Evolutionary conservation across 2,113 vertebrate genomes (phyloP), one percentile per base, ranked within the genome.

Genomic region (Rhabdornis inornatus): DNA sequence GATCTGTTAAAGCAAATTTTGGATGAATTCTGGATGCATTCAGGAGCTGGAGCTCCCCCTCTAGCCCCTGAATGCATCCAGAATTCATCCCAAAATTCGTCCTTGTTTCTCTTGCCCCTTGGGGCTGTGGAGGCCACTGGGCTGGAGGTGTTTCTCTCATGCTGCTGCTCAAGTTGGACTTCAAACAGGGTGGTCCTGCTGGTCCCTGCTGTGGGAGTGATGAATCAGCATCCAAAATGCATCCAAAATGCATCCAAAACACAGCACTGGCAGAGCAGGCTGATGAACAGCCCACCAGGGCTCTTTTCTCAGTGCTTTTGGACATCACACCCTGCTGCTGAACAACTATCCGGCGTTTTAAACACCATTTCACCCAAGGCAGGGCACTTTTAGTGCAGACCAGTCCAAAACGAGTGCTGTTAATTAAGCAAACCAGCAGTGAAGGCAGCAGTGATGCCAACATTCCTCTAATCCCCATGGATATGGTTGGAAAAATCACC

Each of bases 401-500:
- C 47, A 39, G 49, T 11, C 79, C 63, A 39, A 72, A 88, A 55
- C 0, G 2, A n/a, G 30, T 83, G 63, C 16, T 72, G 17, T 23
- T 82, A 50, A 79, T 71, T 35, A 37, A 56, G 13, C 27, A 63
- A 93, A 64, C 7, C 70, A 83, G 30, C 53, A 64, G 66, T 6
- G 63, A 64, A 56, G 8, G 49, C 53, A 76, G 71, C 70, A 49
- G 40, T 4, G 59, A 47, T 74, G 57, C 59, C 71, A 84, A 42
- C 20, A 25, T 23, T 55, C 59, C 30, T 55, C 42, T 12, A 28
- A 44, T 74, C 77, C 91, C 69, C 47, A 63, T 0, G 19, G 70
- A 25, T 25, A 5, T 1, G 0, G 0, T 17, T 37, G 35, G 64
- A 35, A 75, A 66, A 64, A 50, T 2, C 57, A 35, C 7, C 47